Conservation (phyloP, 2,113 vertebrate genomes). For the Phycodurus eques region DNA sequence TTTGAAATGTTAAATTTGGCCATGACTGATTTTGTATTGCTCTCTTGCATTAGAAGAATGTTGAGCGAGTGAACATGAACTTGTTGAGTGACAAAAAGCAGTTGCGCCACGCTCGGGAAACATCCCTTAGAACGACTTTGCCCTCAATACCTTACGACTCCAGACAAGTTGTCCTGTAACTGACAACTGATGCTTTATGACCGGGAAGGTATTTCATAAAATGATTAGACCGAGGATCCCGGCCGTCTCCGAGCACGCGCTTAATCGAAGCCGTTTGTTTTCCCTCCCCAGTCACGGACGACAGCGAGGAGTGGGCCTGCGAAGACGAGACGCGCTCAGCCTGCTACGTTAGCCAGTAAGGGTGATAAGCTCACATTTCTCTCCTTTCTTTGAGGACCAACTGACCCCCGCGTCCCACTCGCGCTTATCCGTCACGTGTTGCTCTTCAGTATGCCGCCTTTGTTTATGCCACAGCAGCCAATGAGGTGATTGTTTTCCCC, state of each 20-base stretch:
- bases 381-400: not conserved
- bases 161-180: constrained; percentile 14
- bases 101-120: not conserved
- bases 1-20: too few relatives aligned
- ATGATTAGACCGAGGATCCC: not conserved
- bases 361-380: not conserved
- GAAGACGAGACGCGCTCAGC: constrained; percentile 73
- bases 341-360: constrained; percentile 62
- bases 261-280: constrained; percentile 33
- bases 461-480: not conserved
- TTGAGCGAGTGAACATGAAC: not conserved
- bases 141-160: constrained; percentile 1
- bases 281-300: constrained; percentile 75
- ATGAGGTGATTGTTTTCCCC: not conserved
- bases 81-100: constrained; percentile 19
- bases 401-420: not conserved
- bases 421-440: not conserved
- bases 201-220: constrained; percentile 27
- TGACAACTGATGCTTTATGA: constrained; percentile 30
- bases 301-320: constrained; percentile 79
- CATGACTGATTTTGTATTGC: too few relatives aligned
- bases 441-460: not conserved
- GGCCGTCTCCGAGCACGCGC: constrained; percentile 5
- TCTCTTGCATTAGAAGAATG: too few relatives aligned
- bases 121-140: not conserved